Conservation (phyloP, 2,113 vertebrate species). For the Procapra przewalskii region DNA sequence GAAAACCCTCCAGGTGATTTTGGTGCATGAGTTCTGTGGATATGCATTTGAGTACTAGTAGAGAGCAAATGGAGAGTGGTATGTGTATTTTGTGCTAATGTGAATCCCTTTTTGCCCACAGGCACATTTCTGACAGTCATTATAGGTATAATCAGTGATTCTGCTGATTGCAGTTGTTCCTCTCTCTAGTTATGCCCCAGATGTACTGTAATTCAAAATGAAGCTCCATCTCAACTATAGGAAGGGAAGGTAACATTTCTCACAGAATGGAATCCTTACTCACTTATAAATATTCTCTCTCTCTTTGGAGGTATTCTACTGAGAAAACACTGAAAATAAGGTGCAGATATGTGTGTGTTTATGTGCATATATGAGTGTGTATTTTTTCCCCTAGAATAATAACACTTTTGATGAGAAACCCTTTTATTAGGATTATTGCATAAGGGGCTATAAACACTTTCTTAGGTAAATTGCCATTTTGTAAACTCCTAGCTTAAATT, state of each 20-base stretch:
- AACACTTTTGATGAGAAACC: neutral
- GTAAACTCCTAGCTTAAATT: conserved; percentile 51
- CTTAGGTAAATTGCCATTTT: conserved; percentile 52
- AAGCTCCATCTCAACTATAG: neutral
- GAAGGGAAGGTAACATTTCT: neutral
- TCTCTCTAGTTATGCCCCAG: neutral
- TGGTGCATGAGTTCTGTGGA: neutral
- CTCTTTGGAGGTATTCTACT: neutral
- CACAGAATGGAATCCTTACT: neutral
- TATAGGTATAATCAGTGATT: conserved; percentile 23
- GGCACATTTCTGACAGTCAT: neutral
- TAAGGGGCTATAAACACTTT: neutral
- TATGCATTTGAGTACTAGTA: neutral
- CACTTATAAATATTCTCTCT: neutral
- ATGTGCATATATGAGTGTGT: neutral
- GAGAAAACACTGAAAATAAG: neutral
- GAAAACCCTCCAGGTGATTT: neutral
- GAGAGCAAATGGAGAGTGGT: neutral
- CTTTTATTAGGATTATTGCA: neutral
- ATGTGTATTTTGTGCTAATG: neutral
- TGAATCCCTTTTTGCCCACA: neutral
- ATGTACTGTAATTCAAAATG: conserved; percentile 42
- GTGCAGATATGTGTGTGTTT: neutral
- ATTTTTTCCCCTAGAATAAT: neutral
- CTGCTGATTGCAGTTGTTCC: neutral